Percentiles rank a stretch among this genome's conserved stretches.
Evolutionary conservation across 2,888 invertebrate genomes (phyloP).

Genomic region (Abscondita cerata): DNA sequence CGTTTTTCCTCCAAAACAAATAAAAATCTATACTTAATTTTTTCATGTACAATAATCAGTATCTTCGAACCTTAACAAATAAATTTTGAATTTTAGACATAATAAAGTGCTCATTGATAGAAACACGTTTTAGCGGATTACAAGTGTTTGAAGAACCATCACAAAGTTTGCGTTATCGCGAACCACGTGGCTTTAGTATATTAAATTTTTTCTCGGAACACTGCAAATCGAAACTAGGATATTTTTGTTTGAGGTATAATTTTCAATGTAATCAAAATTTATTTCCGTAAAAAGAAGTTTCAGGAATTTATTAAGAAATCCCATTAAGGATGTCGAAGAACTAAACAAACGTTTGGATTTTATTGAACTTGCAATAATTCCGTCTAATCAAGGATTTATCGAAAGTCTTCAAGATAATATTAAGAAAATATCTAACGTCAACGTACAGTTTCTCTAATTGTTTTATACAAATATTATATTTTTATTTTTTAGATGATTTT

Average conservation of each 20-base stretch:
- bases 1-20: too few species aligned
- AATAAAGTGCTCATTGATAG: constrained; percentile 75
- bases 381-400: constrained; percentile 68
- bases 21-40: too few species aligned
- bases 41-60: too few species aligned
- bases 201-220: constrained; percentile 69
- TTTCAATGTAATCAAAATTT: background rate
- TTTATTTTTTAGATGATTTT: constrained; percentile 64
- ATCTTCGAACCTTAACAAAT: too few species aligned
- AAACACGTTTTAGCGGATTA: constrained; percentile 74
- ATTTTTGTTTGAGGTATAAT: constrained; percentile 66
- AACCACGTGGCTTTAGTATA: constrained; percentile 68
- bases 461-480: background rate
- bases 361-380: constrained; percentile 70
- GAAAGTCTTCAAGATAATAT: constrained; percentile 68
- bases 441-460: constrained; percentile 60
- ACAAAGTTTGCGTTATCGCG: constrained; percentile 75
- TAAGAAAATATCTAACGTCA: constrained; percentile 67
- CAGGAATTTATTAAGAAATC: constrained; percentile 75
- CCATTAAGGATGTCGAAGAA: constrained; percentile 67
- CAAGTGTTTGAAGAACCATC: constrained; percentile 77
- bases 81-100: constrained; percentile 60
- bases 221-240: constrained; percentile 75
- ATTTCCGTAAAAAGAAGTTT: constrained; percentile 10
- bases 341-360: constrained; percentile 73